Evolutionary conservation across 2,888 invertebrate species (phyloP).

Genomic region (Microctonus brassicae): DNA sequence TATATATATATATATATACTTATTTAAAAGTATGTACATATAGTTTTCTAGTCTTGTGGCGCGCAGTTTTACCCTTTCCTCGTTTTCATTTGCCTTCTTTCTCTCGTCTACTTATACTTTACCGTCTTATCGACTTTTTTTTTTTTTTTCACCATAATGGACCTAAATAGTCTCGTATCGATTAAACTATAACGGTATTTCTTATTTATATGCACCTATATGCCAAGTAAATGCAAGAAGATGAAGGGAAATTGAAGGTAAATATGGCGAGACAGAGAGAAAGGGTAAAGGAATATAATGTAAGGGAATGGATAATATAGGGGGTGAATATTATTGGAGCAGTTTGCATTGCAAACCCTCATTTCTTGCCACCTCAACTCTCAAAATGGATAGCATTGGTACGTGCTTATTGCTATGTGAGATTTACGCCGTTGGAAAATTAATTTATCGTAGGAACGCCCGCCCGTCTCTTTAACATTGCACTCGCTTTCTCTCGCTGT

Average conservation of each 20-base stretch:
- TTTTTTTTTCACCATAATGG: constrained; percentile 41
- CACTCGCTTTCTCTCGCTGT: not conserved
- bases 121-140: constrained; percentile 41
- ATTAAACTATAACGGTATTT: constrained; percentile 46
- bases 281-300: not conserved
- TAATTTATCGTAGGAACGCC: constrained; percentile 20
- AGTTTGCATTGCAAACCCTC: constrained; percentile 18
- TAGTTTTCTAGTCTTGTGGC: constrained; percentile 29
- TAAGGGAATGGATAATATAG: not conserved
- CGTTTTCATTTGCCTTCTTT: constrained; percentile 39
- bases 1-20: not conserved
- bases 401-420: constrained; percentile 29
- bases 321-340: not conserved
- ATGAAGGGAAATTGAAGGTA: not conserved
- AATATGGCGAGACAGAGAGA: not conserved
- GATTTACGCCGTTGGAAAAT: constrained; percentile 29
- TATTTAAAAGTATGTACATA: not conserved
- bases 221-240: not conserved
- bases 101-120: constrained; percentile 13
- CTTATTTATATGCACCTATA: constrained; percentile 41
- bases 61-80: constrained; percentile 24
- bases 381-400: constrained; percentile 31
- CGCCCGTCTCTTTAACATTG: not conserved
- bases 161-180: constrained; percentile 51
- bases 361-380: constrained; percentile 22